phyloP scores from a whole-genome alignment of 2,888 invertebrate genomes.

The Drosophila tripunctata region DNA sequence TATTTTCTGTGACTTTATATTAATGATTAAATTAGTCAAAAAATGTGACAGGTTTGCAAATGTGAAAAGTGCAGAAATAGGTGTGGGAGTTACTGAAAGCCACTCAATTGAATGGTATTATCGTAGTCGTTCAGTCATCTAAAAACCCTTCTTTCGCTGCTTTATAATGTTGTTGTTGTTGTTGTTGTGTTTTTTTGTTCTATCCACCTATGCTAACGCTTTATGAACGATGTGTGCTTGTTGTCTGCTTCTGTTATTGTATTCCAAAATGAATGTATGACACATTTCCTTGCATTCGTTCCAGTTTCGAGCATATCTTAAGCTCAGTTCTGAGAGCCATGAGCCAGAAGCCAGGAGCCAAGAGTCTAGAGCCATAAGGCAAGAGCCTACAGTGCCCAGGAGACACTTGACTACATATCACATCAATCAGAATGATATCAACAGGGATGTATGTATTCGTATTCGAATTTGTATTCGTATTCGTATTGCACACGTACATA shows the following conservation, averaged over 20 bases:
- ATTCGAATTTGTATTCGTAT: background rate
- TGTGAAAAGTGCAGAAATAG: too few relatives aligned
- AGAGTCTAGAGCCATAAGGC: slow-evolving; percentile 3
- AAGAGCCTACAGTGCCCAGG: slow-evolving; percentile 7
- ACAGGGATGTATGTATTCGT: background rate
- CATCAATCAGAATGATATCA: slow-evolving; percentile 16
- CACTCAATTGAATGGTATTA: too few relatives aligned
- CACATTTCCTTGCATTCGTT: slow-evolving; percentile 56
- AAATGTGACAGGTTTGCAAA: too few relatives aligned
- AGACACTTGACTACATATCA: slow-evolving; percentile 17
- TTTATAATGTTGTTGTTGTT: background rate
- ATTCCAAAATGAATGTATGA: slow-evolving; percentile 70
- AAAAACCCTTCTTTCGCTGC: background rate
- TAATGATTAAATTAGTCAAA: too few relatives aligned
- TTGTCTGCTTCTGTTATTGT: slow-evolving; percentile 66
- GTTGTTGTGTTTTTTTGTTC: slow-evolving; percentile 25
- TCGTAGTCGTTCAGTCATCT: background rate
- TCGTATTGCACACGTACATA: background rate
- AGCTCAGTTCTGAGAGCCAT: slow-evolving; percentile 10
- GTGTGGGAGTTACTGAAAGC: too few relatives aligned
- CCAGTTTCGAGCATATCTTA: slow-evolving; percentile 38
- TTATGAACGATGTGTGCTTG: slow-evolving; percentile 51
- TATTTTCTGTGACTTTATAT: too few relatives aligned
- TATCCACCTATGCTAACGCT: slow-evolving; percentile 53
- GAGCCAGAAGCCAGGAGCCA: background rate